These are phyloP conservation scores for Troilus luridus DNA, from an alignment of 2,888 invertebrate species.

Conservation along the genomic window DNA sequence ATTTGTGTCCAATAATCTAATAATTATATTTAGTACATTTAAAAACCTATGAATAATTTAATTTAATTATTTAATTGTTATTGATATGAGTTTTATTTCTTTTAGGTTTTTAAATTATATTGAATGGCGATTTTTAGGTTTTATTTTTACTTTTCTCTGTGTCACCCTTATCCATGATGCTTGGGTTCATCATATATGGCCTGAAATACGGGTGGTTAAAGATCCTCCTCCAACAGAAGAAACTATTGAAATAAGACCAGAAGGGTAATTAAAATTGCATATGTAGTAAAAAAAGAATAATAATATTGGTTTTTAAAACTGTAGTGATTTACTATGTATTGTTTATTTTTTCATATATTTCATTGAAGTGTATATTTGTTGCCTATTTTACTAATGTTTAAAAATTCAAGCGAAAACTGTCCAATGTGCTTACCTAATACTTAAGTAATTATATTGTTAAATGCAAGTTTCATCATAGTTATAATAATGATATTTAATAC, in stretches of 20 bases:
- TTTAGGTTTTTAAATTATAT: slow-evolving; percentile 69
- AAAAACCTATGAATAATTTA: background rate
- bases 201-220: slow-evolving; percentile 65
- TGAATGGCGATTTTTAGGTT: slow-evolving; percentile 69
- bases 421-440: background rate
- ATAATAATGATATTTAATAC: background rate
- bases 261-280: slow-evolving; percentile 37
- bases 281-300: background rate
- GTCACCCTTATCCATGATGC: slow-evolving; percentile 68
- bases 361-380: background rate
- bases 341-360: background rate
- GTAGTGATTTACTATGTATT: background rate
- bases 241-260: slow-evolving; percentile 13
- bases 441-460: background rate
- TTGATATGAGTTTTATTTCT: background rate
- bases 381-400: too few relatives aligned
- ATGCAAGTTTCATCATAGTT: too few relatives aligned
- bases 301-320: background rate
- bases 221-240: background rate
- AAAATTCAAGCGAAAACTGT: background rate
- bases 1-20: background rate
- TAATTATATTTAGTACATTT: background rate
- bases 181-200: slow-evolving; percentile 66
- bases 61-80: background rate
- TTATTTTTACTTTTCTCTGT: slow-evolving; percentile 69